phyloP scores from a whole-genome alignment of 2,113 vertebrate species.

The Hyperoodon ampullatus region DNA sequence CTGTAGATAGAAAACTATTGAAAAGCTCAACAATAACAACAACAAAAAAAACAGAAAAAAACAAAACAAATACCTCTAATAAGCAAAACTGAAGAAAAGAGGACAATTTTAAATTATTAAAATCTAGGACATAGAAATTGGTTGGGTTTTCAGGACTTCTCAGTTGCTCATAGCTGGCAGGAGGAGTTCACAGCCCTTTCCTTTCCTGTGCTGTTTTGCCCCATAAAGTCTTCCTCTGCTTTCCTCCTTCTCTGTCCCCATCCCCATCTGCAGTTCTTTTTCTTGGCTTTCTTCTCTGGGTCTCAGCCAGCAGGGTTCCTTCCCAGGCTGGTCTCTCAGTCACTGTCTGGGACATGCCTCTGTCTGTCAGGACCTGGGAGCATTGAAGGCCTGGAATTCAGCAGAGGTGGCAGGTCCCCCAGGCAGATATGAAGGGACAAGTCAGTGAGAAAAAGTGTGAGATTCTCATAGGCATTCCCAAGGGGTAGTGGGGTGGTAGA shows the following conservation, averaged over 20 bases:
- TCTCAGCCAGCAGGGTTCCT: not conserved
- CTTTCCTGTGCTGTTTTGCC: not conserved
- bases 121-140: not conserved
- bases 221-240: not conserved
- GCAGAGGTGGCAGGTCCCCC: not conserved
- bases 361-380: not conserved
- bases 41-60: not conserved
- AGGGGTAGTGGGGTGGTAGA: not conserved
- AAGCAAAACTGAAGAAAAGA: not conserved
- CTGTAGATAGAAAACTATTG: not conserved
- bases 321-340: too few relatives aligned
- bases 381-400: not conserved
- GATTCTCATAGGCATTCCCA: not conserved
- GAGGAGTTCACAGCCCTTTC: not conserved
- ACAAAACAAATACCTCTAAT: not conserved
- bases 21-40: not conserved
- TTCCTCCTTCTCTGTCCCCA: not conserved
- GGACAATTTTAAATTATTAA: not conserved
- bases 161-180: not conserved
- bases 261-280: not conserved
- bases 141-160: not conserved
- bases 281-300: not conserved
- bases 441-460: not conserved
- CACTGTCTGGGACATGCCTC: not conserved
- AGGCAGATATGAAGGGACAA: not conserved